Conservation (phyloP, 2,888 invertebrate species). For the Euclidia mi region DNA sequence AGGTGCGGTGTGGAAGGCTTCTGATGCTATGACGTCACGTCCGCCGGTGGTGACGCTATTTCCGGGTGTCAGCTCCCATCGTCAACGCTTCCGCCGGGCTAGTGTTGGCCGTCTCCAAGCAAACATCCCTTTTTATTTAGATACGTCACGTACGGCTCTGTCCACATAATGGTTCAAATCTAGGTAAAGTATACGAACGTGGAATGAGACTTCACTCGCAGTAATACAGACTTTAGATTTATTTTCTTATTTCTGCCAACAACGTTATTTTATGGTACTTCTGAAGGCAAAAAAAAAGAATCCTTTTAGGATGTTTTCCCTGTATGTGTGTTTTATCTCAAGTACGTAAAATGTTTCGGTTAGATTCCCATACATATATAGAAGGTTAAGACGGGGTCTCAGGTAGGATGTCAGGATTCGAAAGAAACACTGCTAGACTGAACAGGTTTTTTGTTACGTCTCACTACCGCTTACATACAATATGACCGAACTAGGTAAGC, state of each 20-base stretch:
- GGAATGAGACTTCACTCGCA: background rate
- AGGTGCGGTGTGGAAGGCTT: conserved; percentile 21
- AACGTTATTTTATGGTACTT: no score
- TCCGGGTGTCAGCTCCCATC: conserved; percentile 72
- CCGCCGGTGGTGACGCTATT: conserved; percentile 71
- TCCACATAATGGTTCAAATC: conserved; percentile 10
- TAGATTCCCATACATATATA: no score
- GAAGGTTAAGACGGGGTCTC: no score
- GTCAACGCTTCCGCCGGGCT: conserved; percentile 63
- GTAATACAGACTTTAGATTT: background rate
- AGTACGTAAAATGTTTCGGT: no score
- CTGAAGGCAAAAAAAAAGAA: no score
- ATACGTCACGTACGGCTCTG: conserved; percentile 22
- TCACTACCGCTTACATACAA: no score
- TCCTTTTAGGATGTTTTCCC: no score
- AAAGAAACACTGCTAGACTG: no score
- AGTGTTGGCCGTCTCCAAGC: conserved; percentile 34
- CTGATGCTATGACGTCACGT: conserved; percentile 55
- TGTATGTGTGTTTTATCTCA: no score
- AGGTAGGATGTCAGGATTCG: no score
- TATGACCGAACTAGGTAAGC: no score
- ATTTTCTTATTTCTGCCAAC: background rate
- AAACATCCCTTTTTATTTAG: conserved; percentile 48
- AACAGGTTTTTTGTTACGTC: no score
- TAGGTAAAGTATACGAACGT: conserved; percentile 13